Conservation (phyloP, 53 echinoderm and acorn worm species). For the Hippasteria phrygiana region DNA sequence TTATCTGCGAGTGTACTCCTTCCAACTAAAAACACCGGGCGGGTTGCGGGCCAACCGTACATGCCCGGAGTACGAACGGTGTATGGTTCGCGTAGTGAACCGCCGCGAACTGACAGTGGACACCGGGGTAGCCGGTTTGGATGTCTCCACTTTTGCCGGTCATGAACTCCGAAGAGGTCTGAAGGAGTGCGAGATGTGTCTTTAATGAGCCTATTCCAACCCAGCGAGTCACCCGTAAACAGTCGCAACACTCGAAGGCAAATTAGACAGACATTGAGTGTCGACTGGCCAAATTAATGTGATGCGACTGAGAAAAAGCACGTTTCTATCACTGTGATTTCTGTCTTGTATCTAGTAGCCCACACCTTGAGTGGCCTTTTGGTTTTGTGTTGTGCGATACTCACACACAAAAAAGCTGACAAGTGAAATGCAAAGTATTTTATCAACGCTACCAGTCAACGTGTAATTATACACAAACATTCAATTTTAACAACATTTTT, state of each 20-base stretch:
- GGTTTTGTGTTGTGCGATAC: too few relatives aligned
- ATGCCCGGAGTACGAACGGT: slow-evolving; percentile 55
- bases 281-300: background rate
- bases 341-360: too few relatives aligned
- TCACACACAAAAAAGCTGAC: too few relatives aligned
- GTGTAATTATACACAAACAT: too few relatives aligned
- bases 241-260: slow-evolving; percentile 11
- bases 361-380: too few relatives aligned
- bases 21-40: slow-evolving; percentile 25
- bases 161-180: slow-evolving; percentile 54
- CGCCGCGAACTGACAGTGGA: slow-evolving; percentile 24
- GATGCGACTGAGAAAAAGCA: too few relatives aligned
- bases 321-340: too few relatives aligned
- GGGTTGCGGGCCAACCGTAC: slow-evolving; percentile 11
- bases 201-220: slow-evolving; percentile 36
- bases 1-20: background rate
- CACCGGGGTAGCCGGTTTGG: slow-evolving; percentile 13
- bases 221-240: background rate
- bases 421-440: too few relatives aligned
- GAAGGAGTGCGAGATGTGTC: slow-evolving; percentile 36
- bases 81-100: slow-evolving; percentile 57
- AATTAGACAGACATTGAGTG: background rate
- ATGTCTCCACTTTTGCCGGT: slow-evolving; percentile 39
- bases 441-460: too few relatives aligned
- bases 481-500: too few relatives aligned